Base-by-base conservation (phyloP, 2,888 invertebrate species). In the Mechanitis messenoides region DNA sequence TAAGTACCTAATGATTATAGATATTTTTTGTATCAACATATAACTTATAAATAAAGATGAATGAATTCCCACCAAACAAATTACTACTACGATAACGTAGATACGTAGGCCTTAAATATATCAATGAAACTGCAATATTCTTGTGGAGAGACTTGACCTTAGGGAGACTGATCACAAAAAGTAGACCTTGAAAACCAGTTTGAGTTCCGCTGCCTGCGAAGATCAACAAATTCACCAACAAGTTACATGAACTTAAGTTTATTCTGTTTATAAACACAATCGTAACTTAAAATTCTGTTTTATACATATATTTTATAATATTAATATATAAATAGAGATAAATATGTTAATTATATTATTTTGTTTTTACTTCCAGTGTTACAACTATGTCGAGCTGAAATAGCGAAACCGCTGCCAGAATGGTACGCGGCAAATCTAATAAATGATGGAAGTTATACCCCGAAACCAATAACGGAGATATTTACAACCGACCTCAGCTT, bases 381-480 rank as follows among this genome's bases (percentile, higher is more conserved):
- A 79, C 84, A 87, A 82, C 79, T 83, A 78, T 84, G 87, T 76
- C 81, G 79, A 83, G 85, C 85, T 68, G 80, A 85, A 75, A 77
- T 79, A 74, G 72, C 77, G 33, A 76, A 78, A 61, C 74, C 78
- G 56, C 61, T 74, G 65, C 76, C 80, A 67, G 83, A 81, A 71
- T 90, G 89, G 89, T 87, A 83, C 74, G 80, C 87, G 53, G 87
- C 87, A 53, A 89, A 89, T 71, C 77, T 80, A 28, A 81, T 88
- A 71, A 87, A 78, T 69, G 84, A 88, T 63, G 81, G 77, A 61
- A 71, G 63, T 54, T 87, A 78, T 66, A 82, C 87, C 58, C 88
- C 86, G 45, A 85, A 84, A 70, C 78, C 88, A 11, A 76, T 89
- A 55, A 78, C 85, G 28, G 87, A 88, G 67, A 73, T 89, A 69